Conservation (phyloP, 2,888 invertebrate species). For the Doris montereyensis region DNA sequence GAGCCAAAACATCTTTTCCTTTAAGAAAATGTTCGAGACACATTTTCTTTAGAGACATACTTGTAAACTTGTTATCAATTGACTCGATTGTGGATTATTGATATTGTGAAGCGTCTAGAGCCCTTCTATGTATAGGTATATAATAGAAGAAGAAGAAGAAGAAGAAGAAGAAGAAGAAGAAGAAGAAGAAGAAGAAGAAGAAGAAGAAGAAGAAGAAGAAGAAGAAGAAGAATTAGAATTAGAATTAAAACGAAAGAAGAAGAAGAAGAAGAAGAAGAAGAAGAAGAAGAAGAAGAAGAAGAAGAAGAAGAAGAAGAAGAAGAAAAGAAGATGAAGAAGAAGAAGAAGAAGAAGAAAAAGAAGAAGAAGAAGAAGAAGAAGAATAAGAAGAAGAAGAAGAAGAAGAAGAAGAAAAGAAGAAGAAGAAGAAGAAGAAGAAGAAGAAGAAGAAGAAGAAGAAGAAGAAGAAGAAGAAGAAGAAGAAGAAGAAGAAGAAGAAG, state of each 20-base stretch:
- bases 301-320: not conserved
- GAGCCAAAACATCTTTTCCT: too few relatives aligned
- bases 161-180: not conserved
- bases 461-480: not conserved
- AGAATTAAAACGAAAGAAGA: not conserved
- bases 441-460: constrained; percentile 15
- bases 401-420: not conserved
- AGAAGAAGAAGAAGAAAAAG: not conserved
- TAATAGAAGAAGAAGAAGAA: not conserved
- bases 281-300: not conserved
- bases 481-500: not conserved
- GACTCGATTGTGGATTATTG: too few relatives aligned
- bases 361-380: not conserved
- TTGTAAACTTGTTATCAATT: too few relatives aligned
- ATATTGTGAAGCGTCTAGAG: too few relatives aligned
- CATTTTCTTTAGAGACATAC: too few relatives aligned
- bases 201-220: not conserved
- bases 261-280: too few relatives aligned
- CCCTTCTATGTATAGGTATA: too few relatives aligned
- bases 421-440: constrained; percentile 14
- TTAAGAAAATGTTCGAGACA: too few relatives aligned
- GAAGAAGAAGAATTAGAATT: not conserved
- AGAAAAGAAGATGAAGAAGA: too few relatives aligned
- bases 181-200: not conserved
- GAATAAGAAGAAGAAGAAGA: too few relatives aligned